phyloP scores from a whole-genome alignment of 2,797 vertebrate species.

The Poecile montanus region DNA sequence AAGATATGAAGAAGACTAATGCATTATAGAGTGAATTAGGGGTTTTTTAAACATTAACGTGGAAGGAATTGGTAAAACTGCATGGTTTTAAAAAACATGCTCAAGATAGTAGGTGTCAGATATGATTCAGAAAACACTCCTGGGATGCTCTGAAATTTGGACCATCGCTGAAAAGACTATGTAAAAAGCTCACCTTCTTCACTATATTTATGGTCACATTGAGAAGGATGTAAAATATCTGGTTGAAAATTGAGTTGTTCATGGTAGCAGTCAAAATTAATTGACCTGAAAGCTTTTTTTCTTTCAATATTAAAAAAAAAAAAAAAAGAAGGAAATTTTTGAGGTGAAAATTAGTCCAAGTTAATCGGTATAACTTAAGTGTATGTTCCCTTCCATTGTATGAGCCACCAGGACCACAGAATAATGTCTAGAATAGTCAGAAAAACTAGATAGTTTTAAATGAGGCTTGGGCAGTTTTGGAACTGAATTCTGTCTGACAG shows the following conservation, averaged over 20 bases:
- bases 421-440: neutral
- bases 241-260: neutral
- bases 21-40: neutral
- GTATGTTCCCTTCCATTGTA: neutral
- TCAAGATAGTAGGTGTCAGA: neutral
- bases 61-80: neutral
- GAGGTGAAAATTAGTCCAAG: neutral
- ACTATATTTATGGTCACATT: neutral
- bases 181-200: neutral
- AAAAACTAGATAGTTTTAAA: neutral
- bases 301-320: neutral
- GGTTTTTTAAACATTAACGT: neutral
- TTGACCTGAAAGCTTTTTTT: neutral
- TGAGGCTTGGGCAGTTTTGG: neutral
- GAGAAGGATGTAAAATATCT: neutral
- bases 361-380: neutral
- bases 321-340: fast-evolving
- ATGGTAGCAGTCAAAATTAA: neutral
- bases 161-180: neutral
- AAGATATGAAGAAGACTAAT: neutral
- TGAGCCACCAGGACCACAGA: neutral
- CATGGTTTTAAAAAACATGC: too few species aligned
- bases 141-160: neutral
- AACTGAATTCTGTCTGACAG: neutral
- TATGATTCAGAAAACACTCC: neutral